These are phyloP conservation scores for Palythoa caribaeorum DNA, from an alignment of 92 coral and sea anemone genomes.

Conservation along the genomic window DNA sequence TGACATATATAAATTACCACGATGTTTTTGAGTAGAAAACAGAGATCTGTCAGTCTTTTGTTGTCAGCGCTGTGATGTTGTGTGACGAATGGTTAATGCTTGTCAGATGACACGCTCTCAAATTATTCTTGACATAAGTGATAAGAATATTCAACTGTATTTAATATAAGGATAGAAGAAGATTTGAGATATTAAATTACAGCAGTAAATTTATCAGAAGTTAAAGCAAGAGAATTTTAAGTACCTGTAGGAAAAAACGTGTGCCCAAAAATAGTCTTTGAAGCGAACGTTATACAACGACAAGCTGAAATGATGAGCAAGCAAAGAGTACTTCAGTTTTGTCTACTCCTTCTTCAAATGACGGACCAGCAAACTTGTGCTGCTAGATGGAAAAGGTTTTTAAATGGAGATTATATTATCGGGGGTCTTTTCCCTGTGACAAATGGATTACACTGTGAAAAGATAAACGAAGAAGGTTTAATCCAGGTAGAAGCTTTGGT, in stretches of 20 bases:
- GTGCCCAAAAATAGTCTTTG: not conserved
- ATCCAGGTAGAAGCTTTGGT: conserved; percentile 77
- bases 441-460: conserved; percentile 50
- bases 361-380: not conserved
- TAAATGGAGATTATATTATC: conserved; percentile 62
- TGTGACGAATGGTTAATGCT: not conserved
- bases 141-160: not conserved
- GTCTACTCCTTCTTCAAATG: not conserved
- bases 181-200: conserved; percentile 6
- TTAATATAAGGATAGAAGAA: not conserved
- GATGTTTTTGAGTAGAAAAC: not conserved
- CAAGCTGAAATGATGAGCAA: not conserved
- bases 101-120: not conserved
- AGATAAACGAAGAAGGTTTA: conserved; percentile 62
- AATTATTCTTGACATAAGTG: not conserved
- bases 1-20: not conserved
- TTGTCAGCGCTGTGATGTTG: not conserved
- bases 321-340: not conserved
- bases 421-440: conserved; percentile 81
- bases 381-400: conserved; percentile 53
- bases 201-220: conserved; percentile 7
- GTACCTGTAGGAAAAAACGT: not conserved
- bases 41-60: not conserved
- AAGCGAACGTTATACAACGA: not conserved
- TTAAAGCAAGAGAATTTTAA: not conserved